Evolutionary conservation across 2,888 invertebrate species (phyloP).

Genomic region (Falcaria lacertinaria): DNA sequence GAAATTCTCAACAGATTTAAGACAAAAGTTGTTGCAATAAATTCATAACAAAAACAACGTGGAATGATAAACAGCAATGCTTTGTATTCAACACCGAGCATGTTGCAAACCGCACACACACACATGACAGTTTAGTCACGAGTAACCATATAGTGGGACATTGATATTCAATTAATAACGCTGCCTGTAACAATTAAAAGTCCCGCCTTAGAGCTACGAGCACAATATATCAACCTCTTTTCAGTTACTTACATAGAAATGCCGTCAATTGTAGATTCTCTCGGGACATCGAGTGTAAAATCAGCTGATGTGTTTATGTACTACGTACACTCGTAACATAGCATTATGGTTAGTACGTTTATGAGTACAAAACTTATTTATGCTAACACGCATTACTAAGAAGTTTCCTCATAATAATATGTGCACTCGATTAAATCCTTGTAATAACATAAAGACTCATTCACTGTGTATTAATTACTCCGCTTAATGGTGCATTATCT

Average conservation of each 20-base stretch:
- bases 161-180: constrained; percentile 18
- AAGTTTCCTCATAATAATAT: neutral
- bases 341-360: too few relatives aligned
- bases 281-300: neutral
- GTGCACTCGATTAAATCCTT: neutral
- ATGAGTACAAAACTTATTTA: neutral
- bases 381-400: neutral
- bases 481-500: too few relatives aligned
- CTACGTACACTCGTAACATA: neutral
- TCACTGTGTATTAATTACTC: too few relatives aligned
- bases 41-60: neutral
- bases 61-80: neutral
- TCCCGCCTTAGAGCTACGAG: neutral
- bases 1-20: too few relatives aligned
- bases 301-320: neutral
- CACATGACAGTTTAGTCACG: neutral
- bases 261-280: too few relatives aligned
- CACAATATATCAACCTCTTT: neutral
- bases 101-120: neutral
- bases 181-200: constrained; percentile 7
- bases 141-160: constrained; percentile 7
- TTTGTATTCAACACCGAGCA: neutral
- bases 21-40: too few relatives aligned
- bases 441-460: neutral
- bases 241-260: neutral